Conservation (phyloP, 2,113 vertebrate genomes). For the Furnarius figulus region DNA sequence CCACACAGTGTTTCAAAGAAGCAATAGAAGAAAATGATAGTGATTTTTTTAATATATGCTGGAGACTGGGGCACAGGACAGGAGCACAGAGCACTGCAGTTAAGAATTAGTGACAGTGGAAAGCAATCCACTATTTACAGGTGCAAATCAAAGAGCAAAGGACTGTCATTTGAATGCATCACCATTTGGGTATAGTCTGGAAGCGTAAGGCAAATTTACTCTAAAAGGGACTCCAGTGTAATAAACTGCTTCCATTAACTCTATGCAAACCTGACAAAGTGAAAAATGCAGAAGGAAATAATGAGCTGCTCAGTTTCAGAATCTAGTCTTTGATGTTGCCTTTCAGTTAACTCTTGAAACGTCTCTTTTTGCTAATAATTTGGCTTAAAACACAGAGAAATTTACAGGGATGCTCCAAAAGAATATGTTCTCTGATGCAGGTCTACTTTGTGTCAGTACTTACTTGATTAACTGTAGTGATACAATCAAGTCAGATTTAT, state of each 20-base stretch:
- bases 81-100: neutral
- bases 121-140: neutral
- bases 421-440: neutral
- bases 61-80: neutral
- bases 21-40: neutral
- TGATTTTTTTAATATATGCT: neutral
- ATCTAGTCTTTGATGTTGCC: neutral
- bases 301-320: neutral
- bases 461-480: neutral
- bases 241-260: neutral
- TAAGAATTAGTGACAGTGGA: neutral
- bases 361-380: neutral
- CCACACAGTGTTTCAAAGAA: neutral
- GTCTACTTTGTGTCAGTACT: neutral
- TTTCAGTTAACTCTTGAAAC: neutral
- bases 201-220: neutral
- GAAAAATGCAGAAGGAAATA: neutral
- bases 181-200: neutral
- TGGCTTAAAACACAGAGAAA: neutral
- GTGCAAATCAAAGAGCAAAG: neutral
- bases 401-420: neutral
- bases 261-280: neutral
- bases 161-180: neutral
- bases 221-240: neutral
- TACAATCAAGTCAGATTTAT: neutral